Evolutionary conservation across 1,140 invertebrate species (phyloP).

Genomic region (Drosophila kurseongensis): DNA sequence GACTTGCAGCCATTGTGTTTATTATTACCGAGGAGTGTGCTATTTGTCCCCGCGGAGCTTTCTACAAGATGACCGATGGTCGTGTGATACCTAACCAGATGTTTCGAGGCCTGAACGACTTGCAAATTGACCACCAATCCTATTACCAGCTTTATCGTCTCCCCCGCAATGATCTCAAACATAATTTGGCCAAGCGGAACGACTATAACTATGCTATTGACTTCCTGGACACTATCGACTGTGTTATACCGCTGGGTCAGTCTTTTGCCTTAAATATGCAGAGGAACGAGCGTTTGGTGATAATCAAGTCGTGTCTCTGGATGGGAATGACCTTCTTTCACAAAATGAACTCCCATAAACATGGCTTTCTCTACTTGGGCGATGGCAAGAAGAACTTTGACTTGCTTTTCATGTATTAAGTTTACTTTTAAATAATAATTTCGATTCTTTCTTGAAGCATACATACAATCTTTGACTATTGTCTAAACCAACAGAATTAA

Average conservation of each 20-base stretch:
- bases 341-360: constrained; percentile 87
- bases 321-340: constrained; percentile 91
- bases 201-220: constrained; percentile 92
- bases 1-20: constrained; percentile 88
- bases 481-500: not conserved
- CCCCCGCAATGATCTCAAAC: constrained; percentile 89
- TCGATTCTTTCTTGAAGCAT: constrained; percentile 2
- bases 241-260: constrained; percentile 65
- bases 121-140: constrained; percentile 87
- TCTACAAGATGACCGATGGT: constrained; percentile 88
- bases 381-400: constrained; percentile 90
- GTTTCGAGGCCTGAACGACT: constrained; percentile 87
- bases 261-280: constrained; percentile 85
- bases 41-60: constrained; percentile 89
- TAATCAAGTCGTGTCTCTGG: constrained; percentile 90
- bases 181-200: constrained; percentile 88
- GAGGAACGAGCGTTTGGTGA: constrained; percentile 86
- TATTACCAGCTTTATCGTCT: constrained; percentile 89
- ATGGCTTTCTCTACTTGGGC: constrained; percentile 90
- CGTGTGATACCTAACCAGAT: constrained; percentile 88
- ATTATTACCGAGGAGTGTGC: constrained; percentile 89
- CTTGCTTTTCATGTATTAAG: constrained; percentile 89
- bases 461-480: not conserved
- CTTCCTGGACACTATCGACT: constrained; percentile 90
- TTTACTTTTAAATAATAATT: constrained; percentile 20